Base-by-base conservation (phyloP, 2,113 vertebrate species). In the Regulus satrapa region DNA sequence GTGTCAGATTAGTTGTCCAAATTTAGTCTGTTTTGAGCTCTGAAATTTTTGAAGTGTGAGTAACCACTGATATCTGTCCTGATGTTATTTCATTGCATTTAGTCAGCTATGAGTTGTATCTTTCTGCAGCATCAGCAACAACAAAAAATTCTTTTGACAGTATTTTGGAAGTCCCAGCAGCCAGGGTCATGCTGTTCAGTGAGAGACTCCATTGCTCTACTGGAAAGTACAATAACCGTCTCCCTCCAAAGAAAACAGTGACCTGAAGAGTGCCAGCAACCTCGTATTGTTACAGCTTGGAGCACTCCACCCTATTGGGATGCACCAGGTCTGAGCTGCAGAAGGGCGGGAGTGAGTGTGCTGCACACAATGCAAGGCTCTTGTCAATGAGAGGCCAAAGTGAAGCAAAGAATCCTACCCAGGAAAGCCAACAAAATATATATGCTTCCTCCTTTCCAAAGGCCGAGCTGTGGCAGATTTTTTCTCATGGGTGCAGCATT, bases 191-290 rank as follows among this genome's bases (percentile, higher is more conserved):
- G 78, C 74, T 93, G 61, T 74, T 93, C 71, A 75, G 51, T 23
- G 48, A 73, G 26, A 34, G n/a, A 76, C 51, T 87, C n/a, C 48
- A 71, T 6, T 45, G 28, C 83, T 82, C 0, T 40, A 14, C 25
- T 76, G 85, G 74, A 94, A 94, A 89, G 58, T 54, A 34, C 45
- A 68, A 68, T 52, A 90, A 73, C 9, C 43, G 12, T 74, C 54
- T 68, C n/a, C 36, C 78, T 97, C 80, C 83, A 97, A 95, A 95
- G 45, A 91, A 94, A 97, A 72, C 71, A 88, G 83, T 59, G 66
- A 80, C 69, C 72, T 13, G 1, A 36, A 46, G 81, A 63, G 73
- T 6, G 3, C 55, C 56, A 84, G 36, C 32, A 96, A 43, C 55
- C 41, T 92, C 80, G 48, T 74, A 61, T 68, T 88, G 73, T 94